Conservation (phyloP, 1,140 invertebrate genomes). For the Campoletis sonorensis region DNA sequence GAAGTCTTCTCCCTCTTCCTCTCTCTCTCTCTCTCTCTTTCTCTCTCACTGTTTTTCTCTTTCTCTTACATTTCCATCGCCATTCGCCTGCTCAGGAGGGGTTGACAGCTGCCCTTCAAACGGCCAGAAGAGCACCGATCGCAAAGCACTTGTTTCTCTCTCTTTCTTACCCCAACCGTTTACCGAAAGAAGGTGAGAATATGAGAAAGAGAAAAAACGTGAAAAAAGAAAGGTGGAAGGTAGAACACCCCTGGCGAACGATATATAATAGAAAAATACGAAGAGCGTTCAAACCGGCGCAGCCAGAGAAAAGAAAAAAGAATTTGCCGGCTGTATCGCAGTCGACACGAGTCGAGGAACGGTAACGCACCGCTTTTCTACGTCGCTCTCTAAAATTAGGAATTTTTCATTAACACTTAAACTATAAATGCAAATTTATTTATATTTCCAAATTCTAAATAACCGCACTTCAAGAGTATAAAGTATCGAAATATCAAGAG, state of each 20-base stretch:
- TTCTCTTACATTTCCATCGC: not conserved
- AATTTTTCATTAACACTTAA: not conserved
- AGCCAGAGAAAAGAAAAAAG: not conserved
- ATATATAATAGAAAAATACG: not conserved
- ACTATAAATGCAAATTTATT: not conserved
- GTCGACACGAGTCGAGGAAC: constrained; percentile 27
- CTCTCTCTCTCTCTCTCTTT: too few relatives aligned
- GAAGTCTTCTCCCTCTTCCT: not conserved
- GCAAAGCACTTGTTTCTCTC: not conserved
- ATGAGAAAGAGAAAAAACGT: not conserved
- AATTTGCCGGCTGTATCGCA: constrained; percentile 28
- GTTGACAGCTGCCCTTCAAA: constrained; percentile 40
- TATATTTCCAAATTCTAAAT: too few relatives aligned
- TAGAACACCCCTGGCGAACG: not conserved
- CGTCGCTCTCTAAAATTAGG: not conserved
- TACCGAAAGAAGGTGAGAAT: constrained; percentile 1
- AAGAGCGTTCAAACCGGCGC: constrained; percentile 18
- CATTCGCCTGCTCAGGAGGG: not conserved
- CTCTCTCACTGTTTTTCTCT: too few relatives aligned
- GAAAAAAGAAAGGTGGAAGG: constrained; percentile 19
- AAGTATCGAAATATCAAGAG: too few relatives aligned
- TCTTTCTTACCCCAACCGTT: constrained; percentile 7
- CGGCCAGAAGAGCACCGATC: constrained; percentile 5
- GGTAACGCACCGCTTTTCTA: constrained; percentile 14
- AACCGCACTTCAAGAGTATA: too few relatives aligned